A percentile compares a stretch with the other conserved stretches of the same genome.
Conservation (phyloP, 2,888 invertebrate species). For the Cryptus armator region DNA sequence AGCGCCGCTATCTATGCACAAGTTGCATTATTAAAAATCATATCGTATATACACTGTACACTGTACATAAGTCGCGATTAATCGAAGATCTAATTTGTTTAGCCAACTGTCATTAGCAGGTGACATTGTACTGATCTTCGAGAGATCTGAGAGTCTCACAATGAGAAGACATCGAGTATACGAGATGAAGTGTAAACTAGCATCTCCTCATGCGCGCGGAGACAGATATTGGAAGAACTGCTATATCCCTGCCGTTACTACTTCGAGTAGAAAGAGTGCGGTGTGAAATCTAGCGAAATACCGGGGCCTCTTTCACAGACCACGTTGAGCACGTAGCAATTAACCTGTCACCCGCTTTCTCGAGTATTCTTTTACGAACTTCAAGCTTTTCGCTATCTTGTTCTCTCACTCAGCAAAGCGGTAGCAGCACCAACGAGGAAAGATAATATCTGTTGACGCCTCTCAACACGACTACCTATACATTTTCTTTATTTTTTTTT, state of each 20-base stretch:
- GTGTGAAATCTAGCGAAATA: constrained; percentile 58
- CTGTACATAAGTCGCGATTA: constrained; percentile 19
- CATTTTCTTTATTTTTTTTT: constrained; percentile 5
- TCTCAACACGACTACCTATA: constrained; percentile 7
- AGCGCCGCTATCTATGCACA: no score
- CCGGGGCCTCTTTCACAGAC: not conserved
- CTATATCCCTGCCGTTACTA: constrained; percentile 15
- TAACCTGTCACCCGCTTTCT: constrained; percentile 67
- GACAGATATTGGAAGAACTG: constrained; percentile 36
- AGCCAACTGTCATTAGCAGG: constrained; percentile 42
- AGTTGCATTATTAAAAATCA: no score
- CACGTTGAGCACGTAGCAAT: constrained; percentile 64
- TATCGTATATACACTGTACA: not conserved
- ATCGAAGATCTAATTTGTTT: constrained; percentile 41
- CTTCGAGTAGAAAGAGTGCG: constrained; percentile 32
- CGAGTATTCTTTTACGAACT: constrained; percentile 50
- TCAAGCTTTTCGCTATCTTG: not conserved
- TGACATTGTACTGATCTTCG: constrained; percentile 33
- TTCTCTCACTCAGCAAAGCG: not conserved
- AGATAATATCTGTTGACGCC: constrained; percentile 45
- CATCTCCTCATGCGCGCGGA: not conserved
- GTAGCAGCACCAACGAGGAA: constrained; percentile 1
- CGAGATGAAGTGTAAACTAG: not conserved
- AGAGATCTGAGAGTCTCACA: constrained; percentile 35
- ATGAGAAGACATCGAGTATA: not conserved